phyloP scores from a whole-genome alignment of 2,113 vertebrate genomes.

The Pipa parva region DNA sequence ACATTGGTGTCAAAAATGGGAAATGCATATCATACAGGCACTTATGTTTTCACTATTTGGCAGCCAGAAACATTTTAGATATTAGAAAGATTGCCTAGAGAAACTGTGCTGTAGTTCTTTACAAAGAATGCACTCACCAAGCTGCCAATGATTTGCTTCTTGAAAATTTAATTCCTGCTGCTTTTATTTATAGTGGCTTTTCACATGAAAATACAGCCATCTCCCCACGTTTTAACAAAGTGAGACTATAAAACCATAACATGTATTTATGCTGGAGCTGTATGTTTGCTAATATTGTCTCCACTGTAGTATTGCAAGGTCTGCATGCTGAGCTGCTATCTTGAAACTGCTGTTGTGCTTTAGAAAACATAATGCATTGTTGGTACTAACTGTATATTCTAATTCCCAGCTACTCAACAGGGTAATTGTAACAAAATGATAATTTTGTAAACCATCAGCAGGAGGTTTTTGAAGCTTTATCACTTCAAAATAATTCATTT shows the following conservation, averaged over 20 bases:
- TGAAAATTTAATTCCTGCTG: neutral
- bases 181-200: constrained; percentile 7
- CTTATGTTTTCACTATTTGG: too few species aligned
- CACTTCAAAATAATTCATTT: constrained; percentile 40
- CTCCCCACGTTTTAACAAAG: constrained; percentile 21
- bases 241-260: constrained; percentile 23
- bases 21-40: too few species aligned
- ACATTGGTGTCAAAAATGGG: too few species aligned
- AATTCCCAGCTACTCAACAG: constrained; percentile 43
- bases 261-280: constrained; percentile 11
- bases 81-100: too few species aligned
- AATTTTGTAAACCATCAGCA: constrained; percentile 52
- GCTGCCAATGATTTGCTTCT: neutral
- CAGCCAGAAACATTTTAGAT: too few species aligned
- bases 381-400: constrained; percentile 32
- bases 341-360: neutral
- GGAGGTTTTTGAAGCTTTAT: constrained; percentile 48
- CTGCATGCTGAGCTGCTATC: constrained; percentile 4
- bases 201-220: constrained; percentile 7
- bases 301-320: neutral
- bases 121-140: neutral
- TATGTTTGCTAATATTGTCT: neutral
- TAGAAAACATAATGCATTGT: constrained; percentile 45
- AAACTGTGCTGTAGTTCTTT: too few species aligned
- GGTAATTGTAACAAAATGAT: constrained; percentile 49